Evolutionary conservation across 2,797 vertebrate species (phyloP).

Genomic region (Mionectes olivaceus): DNA sequence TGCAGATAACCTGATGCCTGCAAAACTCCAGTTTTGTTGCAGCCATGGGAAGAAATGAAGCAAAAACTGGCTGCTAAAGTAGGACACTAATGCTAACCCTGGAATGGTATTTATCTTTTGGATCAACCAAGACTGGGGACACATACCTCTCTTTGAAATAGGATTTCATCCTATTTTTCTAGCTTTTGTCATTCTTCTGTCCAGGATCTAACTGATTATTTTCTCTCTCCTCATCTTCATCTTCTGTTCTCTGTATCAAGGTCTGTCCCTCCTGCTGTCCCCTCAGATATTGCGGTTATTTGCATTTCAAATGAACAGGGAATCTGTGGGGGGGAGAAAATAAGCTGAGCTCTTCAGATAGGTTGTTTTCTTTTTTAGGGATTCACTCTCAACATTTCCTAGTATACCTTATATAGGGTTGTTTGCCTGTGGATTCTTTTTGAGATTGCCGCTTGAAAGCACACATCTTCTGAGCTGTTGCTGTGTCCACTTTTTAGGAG

Average conservation of each 20-base stretch:
- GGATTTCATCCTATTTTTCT: neutral
- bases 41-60: neutral
- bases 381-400: accelerated
- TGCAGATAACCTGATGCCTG: neutral
- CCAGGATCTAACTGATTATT: neutral
- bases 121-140: neutral
- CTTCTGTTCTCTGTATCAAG: neutral
- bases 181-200: neutral
- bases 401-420: neutral
- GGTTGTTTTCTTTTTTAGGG: neutral
- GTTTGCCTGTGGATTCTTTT: neutral
- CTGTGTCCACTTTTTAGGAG: neutral
- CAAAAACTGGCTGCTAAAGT: neutral
- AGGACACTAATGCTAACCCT: neutral
- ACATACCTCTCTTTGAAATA: neutral
- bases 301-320: neutral
- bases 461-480: neutral
- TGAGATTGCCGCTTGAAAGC: neutral
- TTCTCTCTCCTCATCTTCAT: neutral
- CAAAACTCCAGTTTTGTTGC: neutral
- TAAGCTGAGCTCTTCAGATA: neutral
- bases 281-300: neutral
- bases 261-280: neutral
- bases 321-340: neutral
- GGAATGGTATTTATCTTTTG: neutral